phyloP scores from a whole-genome alignment of 1,140 invertebrate genomes.

The Paralvinella palmiformis region DNA sequence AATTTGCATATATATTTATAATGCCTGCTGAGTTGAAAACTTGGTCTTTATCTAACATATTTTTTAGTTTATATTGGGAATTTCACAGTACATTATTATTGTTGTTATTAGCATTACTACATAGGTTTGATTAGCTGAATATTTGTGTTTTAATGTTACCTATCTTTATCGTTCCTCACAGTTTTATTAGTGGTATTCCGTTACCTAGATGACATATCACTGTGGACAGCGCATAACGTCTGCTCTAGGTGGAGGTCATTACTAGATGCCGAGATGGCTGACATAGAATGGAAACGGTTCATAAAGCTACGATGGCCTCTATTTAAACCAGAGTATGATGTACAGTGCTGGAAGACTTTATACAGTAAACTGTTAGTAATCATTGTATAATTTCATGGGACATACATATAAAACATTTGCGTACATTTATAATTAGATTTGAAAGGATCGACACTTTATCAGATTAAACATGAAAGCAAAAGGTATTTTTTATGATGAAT shows the following conservation, averaged over 20 bases:
- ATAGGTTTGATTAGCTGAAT: background rate
- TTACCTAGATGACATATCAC: slow-evolving; percentile 82
- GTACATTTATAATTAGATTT: too few relatives aligned
- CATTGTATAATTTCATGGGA: too few relatives aligned
- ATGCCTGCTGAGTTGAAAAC: too few relatives aligned
- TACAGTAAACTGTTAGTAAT: slow-evolving; percentile 57
- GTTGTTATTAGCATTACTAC: too few relatives aligned
- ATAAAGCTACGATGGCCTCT: slow-evolving; percentile 73
- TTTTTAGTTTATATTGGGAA: too few relatives aligned
- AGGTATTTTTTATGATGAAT: too few relatives aligned
- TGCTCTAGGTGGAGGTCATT: slow-evolving; percentile 77
- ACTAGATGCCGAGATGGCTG: slow-evolving; percentile 66
- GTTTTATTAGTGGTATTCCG: slow-evolving; percentile 81
- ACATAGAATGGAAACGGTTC: slow-evolving; percentile 70
- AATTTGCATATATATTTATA: too few relatives aligned
- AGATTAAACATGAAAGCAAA: too few relatives aligned
- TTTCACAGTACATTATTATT: too few relatives aligned
- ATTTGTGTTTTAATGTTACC: background rate
- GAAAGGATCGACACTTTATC: too few relatives aligned
- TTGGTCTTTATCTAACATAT: too few relatives aligned
- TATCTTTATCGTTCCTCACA: slow-evolving; percentile 49
- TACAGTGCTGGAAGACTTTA: slow-evolving; percentile 72
- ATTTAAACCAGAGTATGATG: slow-evolving; percentile 62
- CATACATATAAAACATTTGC: too few relatives aligned
- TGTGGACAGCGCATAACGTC: slow-evolving; percentile 79